These are phyloP conservation scores for Brenthis ino DNA, from an alignment of 2,888 invertebrate genomes.

Conservation along the genomic window DNA sequence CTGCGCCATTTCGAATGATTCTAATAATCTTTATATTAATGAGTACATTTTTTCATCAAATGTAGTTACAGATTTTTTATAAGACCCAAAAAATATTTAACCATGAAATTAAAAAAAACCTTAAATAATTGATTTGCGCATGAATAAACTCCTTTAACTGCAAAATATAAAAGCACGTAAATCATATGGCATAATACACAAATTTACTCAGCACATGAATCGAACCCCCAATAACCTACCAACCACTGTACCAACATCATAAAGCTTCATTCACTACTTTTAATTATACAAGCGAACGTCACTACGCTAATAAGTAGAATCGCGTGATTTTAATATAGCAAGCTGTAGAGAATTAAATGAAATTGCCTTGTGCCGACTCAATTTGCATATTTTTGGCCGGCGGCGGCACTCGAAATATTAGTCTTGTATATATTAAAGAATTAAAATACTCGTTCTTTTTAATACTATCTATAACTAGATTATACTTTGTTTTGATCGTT, in stretches of 20 bases:
- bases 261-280: constrained; percentile 8
- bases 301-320: constrained; percentile 49
- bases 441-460: constrained; percentile 10
- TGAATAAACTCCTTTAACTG: too few relatives aligned
- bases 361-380: constrained; percentile 46
- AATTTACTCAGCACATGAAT: too few relatives aligned
- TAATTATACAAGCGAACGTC: constrained; percentile 23
- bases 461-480: not conserved
- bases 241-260: not conserved
- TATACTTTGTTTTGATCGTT: not conserved
- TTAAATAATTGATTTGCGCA: too few relatives aligned
- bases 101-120: too few relatives aligned
- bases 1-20: too few relatives aligned
- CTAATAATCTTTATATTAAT: too few relatives aligned
- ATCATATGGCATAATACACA: too few relatives aligned
- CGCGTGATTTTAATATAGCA: constrained; percentile 54
- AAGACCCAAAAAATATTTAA: too few relatives aligned
- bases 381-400: constrained; percentile 56
- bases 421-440: constrained; percentile 20
- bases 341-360: constrained; percentile 53
- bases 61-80: too few relatives aligned
- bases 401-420: constrained; percentile 24
- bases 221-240: too few relatives aligned
- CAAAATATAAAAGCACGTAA: too few relatives aligned
- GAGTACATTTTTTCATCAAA: too few relatives aligned